Evolutionary conservation across 2,888 invertebrate genomes (phyloP).

Genomic region (Euzophera pinguis): DNA sequence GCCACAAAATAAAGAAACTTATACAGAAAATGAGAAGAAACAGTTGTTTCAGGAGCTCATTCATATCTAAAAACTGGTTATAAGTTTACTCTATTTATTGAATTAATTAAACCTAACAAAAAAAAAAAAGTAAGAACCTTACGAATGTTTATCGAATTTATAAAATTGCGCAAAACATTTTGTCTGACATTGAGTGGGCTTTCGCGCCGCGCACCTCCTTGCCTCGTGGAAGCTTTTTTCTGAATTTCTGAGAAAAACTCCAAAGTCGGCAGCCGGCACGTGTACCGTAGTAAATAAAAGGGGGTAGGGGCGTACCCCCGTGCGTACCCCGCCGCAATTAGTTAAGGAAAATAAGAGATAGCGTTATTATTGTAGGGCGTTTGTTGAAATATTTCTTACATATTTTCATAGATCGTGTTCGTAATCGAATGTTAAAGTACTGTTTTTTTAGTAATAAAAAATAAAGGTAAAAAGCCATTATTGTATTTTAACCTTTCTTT

Average conservation of each 20-base stretch:
- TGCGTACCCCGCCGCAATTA: conserved; percentile 9
- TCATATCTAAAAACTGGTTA: too few species aligned
- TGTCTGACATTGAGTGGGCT: background rate
- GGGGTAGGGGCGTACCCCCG: background rate
- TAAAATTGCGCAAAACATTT: background rate
- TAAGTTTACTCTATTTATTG: too few species aligned
- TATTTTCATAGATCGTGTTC: too few species aligned
- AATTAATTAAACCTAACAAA: too few species aligned
- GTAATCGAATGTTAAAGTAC: too few species aligned
- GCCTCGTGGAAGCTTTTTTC: conserved; percentile 2
- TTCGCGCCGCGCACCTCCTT: background rate
- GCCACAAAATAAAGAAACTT: too few species aligned
- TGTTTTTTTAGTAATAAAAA: too few species aligned
- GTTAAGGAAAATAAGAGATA: conserved; percentile 12
- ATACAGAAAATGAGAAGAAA: too few species aligned
- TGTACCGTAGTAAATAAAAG: conserved; percentile 15
- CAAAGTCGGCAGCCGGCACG: background rate
- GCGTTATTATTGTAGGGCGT: background rate
- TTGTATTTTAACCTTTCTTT: too few species aligned
- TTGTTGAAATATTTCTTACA: too few species aligned
- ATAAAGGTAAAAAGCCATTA: too few species aligned
- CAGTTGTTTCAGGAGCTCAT: too few species aligned
- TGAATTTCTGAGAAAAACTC: conserved; percentile 7
- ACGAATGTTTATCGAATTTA: background rate
- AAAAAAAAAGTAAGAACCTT: background rate